These are phyloP conservation scores for Ariolimax columbianus DNA, from an alignment of 2,888 invertebrate species.

Conservation along the genomic window DNA sequence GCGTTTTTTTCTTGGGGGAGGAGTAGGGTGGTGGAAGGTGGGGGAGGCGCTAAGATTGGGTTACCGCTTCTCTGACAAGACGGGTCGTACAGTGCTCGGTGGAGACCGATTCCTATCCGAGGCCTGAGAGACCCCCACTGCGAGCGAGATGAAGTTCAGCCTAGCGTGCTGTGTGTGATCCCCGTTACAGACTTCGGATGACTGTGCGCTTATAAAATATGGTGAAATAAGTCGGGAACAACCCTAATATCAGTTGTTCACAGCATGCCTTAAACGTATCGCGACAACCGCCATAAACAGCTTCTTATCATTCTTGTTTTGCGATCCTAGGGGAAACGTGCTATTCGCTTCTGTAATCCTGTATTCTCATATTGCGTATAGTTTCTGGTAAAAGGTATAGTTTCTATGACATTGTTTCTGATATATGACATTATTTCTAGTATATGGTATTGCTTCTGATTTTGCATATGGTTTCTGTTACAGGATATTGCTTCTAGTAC, in stretches of 20 bases:
- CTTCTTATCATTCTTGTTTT: too few species aligned
- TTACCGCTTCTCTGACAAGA: constrained; percentile 13
- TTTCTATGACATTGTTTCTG: too few species aligned
- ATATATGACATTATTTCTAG: too few species aligned
- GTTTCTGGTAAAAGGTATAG: too few species aligned
- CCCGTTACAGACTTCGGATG: neutral
- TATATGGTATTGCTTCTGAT: too few species aligned
- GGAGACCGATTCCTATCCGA: constrained; percentile 8
- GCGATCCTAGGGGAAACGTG: too few species aligned
- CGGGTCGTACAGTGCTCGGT: neutral
- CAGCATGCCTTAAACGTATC: neutral
- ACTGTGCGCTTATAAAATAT: neutral
- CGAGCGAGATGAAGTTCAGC: constrained; percentile 19
- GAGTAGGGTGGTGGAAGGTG: too few species aligned
- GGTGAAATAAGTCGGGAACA: neutral
- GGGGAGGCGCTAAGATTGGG: neutral
- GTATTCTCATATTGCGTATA: too few species aligned
- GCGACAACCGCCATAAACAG: neutral
- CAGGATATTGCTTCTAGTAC: too few species aligned
- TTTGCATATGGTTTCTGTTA: too few species aligned
- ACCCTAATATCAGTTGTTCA: neutral
- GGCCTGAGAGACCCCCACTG: neutral
- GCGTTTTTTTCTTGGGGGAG: neutral
- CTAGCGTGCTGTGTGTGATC: constrained; percentile 1
- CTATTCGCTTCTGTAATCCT: too few species aligned